Conservation (phyloP, 2,888 invertebrate genomes). For the Liodrosophila aerea region DNA sequence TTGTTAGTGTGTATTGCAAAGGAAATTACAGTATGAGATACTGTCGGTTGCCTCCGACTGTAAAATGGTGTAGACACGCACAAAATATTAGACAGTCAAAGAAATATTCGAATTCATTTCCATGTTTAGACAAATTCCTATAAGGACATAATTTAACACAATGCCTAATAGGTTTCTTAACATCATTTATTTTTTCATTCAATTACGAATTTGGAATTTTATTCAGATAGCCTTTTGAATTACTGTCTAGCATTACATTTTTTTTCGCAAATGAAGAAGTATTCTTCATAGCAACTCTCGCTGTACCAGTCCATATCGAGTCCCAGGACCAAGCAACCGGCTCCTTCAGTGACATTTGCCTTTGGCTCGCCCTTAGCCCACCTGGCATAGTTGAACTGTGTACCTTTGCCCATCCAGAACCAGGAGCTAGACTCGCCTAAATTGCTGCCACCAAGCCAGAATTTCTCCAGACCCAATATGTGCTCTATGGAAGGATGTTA, state of each 20-base stretch:
- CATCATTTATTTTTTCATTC: no score
- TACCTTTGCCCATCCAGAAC: slow-evolving; percentile 45
- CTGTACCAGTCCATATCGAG: slow-evolving; percentile 50
- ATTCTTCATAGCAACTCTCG: slow-evolving; percentile 27
- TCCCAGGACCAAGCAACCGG: slow-evolving; percentile 36
- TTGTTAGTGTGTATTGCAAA: no score
- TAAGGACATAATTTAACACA: no score
- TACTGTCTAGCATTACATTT: background rate
- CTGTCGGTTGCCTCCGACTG: no score
- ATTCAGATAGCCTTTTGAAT: no score
- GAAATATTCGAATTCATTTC: no score
- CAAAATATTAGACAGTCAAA: no score
- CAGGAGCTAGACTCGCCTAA: slow-evolving; percentile 26
- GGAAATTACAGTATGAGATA: no score
- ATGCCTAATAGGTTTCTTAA: no score
- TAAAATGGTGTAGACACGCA: no score
- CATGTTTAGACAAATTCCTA: no score
- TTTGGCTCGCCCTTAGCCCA: slow-evolving; percentile 46
- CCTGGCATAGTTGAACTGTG: slow-evolving; percentile 42
- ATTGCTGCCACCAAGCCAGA: slow-evolving; percentile 61
- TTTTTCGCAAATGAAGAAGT: slow-evolving; percentile 56
- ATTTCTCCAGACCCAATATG: slow-evolving; percentile 24
- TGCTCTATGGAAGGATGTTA: fast-evolving
- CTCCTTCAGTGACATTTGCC: slow-evolving; percentile 1
- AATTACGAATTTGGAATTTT: no score